Conservation (phyloP, 2,797 vertebrate genomes). For the Clarias laeviceps region DNA sequence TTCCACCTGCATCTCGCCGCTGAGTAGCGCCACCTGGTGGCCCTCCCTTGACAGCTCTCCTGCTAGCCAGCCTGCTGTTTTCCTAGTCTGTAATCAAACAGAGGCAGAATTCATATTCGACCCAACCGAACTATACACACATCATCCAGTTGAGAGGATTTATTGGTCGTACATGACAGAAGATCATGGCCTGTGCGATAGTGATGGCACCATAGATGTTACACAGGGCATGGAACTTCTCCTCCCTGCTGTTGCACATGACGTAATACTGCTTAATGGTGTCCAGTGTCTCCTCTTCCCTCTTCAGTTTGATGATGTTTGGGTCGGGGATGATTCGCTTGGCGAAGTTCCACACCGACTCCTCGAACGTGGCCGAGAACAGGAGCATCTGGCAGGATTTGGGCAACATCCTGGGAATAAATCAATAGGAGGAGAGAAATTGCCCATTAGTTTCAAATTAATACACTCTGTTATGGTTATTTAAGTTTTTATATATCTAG, state of each 20-base stretch:
- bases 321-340: slow-evolving; percentile 93
- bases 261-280: slow-evolving; percentile 98
- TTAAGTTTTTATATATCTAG: not conserved
- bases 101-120: not conserved
- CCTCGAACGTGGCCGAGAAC: slow-evolving; percentile 97
- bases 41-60: slow-evolving; percentile 91
- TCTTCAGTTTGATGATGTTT: slow-evolving; percentile 95
- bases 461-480: not conserved
- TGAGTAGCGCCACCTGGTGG: slow-evolving; percentile 93
- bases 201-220: slow-evolving; percentile 97
- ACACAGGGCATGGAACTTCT: slow-evolving; percentile 94
- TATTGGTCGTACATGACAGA: slow-evolving; percentile 90
- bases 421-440: not conserved
- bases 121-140: not conserved
- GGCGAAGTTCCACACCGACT: slow-evolving; percentile 93
- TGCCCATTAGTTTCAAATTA: too few relatives aligned
- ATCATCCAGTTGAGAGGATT: not conserved
- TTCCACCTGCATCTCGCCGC: slow-evolving; percentile 97
- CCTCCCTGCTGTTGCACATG: slow-evolving; percentile 87
- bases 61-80: slow-evolving; percentile 89
- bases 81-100: slow-evolving; percentile 81
- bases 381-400: slow-evolving; percentile 94
- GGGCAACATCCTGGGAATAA: slow-evolving; percentile 83
- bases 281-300: slow-evolving; percentile 96
- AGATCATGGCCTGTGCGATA: slow-evolving; percentile 98